Conservation (phyloP, 2,797 vertebrate species). For the Gymnothorax javanicus region DNA sequence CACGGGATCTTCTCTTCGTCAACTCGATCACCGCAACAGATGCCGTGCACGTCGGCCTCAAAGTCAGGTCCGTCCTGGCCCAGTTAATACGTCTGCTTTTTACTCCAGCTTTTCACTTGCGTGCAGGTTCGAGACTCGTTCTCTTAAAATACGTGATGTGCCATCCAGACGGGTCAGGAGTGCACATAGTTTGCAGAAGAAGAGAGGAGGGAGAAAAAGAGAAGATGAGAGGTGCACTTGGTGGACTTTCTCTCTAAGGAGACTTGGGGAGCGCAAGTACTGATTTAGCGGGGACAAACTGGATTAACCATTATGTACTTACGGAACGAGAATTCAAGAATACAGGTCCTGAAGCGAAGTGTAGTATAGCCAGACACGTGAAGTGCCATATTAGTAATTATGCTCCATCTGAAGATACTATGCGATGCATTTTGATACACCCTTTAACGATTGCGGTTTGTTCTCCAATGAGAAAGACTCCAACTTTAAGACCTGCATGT, state of each 20-base stretch:
- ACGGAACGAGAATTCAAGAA: neutral
- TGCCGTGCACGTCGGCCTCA: slow-evolving; percentile 50
- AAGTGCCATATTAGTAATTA: neutral
- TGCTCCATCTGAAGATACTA: neutral
- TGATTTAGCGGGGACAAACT: neutral
- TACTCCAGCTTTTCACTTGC: slow-evolving; percentile 38
- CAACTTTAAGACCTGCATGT: neutral
- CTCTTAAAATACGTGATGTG: slow-evolving; percentile 17
- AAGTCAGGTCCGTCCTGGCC: slow-evolving; percentile 58
- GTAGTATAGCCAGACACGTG: neutral
- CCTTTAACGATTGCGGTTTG: too few relatives aligned
- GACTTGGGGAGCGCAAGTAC: neutral
- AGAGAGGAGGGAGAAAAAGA: slow-evolving; percentile 12
- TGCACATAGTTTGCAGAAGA: neutral
- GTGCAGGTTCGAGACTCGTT: slow-evolving; percentile 6
- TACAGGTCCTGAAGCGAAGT: neutral
- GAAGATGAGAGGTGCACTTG: neutral
- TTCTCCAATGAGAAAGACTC: neutral
- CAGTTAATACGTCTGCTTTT: slow-evolving; percentile 35
- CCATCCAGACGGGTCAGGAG: slow-evolving; percentile 4
- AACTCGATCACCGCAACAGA: slow-evolving; percentile 66
- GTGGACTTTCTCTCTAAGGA: neutral
- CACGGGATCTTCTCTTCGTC: slow-evolving; percentile 55
- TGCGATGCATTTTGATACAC: too few relatives aligned
- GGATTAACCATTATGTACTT: neutral